Conservation (phyloP, 2,888 invertebrate genomes). For the Pseudococcus jackbeardsleyi region DNA sequence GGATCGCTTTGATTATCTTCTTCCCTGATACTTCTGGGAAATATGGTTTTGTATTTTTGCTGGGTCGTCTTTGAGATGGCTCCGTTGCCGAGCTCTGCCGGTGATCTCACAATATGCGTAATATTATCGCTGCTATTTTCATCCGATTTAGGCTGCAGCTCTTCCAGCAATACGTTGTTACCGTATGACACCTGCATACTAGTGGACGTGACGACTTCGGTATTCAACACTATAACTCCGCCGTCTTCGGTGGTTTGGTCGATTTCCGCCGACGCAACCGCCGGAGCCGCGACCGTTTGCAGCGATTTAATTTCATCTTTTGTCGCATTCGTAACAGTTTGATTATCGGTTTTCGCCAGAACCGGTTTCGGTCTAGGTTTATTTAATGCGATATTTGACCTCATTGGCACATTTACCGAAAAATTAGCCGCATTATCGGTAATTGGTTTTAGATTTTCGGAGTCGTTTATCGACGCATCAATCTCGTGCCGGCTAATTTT, state of each 20-base stretch:
- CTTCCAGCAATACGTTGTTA: slow-evolving; percentile 9
- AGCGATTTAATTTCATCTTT: slow-evolving; percentile 18
- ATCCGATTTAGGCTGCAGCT: neutral
- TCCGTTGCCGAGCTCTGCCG: neutral
- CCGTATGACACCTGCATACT: slow-evolving; percentile 66
- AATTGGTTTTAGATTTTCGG: slow-evolving; percentile 53
- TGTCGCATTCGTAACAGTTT: slow-evolving; percentile 29
- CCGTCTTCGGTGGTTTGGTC: slow-evolving; percentile 36
- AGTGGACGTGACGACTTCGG: slow-evolving; percentile 66
- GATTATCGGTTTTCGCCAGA: slow-evolving; percentile 44
- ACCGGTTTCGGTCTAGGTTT: slow-evolving; percentile 72
- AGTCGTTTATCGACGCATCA: slow-evolving; percentile 46
- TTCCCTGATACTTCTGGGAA: slow-evolving; percentile 58
- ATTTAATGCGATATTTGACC: slow-evolving; percentile 83
- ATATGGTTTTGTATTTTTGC: slow-evolving; percentile 59
- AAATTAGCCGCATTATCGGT: slow-evolving; percentile 56
- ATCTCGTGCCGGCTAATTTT: slow-evolving; percentile 47
- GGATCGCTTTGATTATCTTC: slow-evolving; percentile 12
- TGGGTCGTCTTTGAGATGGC: neutral
- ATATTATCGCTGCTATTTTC: neutral
- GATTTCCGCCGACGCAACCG: slow-evolving; percentile 6
- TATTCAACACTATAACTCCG: slow-evolving; percentile 64
- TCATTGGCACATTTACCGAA: slow-evolving; percentile 73
- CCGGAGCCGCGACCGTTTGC: neutral
- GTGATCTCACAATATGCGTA: slow-evolving; percentile 47